Evolutionary conservation across 1,140 invertebrate genomes (phyloP), one percentile per base, ranked within the genome.

Genomic region (Zeugodacus cucurbitae): DNA sequence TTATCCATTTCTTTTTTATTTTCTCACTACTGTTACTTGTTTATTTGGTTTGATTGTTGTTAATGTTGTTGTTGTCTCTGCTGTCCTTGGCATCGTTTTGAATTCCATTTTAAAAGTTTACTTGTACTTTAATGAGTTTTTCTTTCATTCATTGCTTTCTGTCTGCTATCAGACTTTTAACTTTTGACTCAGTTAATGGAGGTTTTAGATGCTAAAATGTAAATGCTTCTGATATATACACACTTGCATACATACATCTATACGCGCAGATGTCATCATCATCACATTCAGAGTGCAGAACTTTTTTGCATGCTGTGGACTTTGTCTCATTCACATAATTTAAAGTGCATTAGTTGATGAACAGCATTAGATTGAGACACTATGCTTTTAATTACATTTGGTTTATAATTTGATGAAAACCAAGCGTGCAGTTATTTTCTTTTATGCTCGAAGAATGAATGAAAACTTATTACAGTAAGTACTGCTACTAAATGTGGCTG

Each of bases 71-170:
- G 64, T 34, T 67, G 64, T 32, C 0, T 1, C 14, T 67, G n/a
- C 34, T 74, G 70, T 74, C 70, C 70, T 74, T 74, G 70, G 70
- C 70, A 74, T 74, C 70, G 20, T 74, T 74, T 41, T 74, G 70
- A 44, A 74, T 74, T 74, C 37, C 70, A 41, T 74, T 41, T 74
- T 41, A 74, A 74, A 74, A 74, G 70, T 74, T 74, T 74, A 37
- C 70, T 74, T 74, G 34, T 74, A 74, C 70, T 74, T 74, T 74
- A 74, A 74, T 74, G 70, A 74, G 70, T 67, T 74, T 74, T 74
- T 74, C 70, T 74, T 41, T 22, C 70, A 74, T 74, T 70, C 70
- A 74, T 74, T 41, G 14, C 32, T 74, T n/a, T 74, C 37, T 74
- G 70, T 74, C 37, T 74, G 37, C 70, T 74, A 74, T 74, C 70